A percentile compares a stretch with the other conserved stretches of the same genome.
Conservation (phyloP, 2,888 invertebrate genomes). For the Apodemia hepburni region DNA sequence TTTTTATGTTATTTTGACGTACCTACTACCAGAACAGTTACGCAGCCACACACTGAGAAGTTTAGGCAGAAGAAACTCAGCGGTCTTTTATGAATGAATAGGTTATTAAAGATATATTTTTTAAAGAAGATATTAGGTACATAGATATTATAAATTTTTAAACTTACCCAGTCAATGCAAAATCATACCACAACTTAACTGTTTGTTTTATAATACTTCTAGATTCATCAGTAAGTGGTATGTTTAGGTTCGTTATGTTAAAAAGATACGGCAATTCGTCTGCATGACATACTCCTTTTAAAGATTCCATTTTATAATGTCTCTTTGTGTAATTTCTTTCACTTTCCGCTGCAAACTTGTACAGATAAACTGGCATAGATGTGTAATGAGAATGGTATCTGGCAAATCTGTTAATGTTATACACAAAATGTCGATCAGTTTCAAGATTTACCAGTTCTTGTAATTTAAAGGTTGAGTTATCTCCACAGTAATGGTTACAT, state of each 20-base stretch:
- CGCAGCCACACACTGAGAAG: no score
- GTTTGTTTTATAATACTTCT: constrained; percentile 46
- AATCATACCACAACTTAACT: constrained; percentile 59
- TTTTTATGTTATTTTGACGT: no score
- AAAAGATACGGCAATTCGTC: constrained; percentile 66
- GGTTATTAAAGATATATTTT: no score
- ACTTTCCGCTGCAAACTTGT: constrained; percentile 60
- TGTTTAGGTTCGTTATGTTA: constrained; percentile 52
- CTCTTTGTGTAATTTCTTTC: constrained; percentile 61
- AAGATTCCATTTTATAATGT: constrained; percentile 52
- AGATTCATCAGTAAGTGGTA: constrained; percentile 57
- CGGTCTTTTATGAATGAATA: no score
- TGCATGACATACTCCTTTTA: constrained; percentile 63
- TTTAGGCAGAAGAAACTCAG: no score
- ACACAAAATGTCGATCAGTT: constrained; percentile 56
- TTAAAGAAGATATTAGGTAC: no score
- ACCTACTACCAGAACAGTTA: no score
- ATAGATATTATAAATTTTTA: not conserved
- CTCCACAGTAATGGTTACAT: constrained; percentile 55
- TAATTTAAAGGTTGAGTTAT: constrained; percentile 43
- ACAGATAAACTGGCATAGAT: constrained; percentile 51
- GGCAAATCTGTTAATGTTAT: constrained; percentile 58
- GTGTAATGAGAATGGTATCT: constrained; percentile 44
- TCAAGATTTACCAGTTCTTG: constrained; percentile 53
- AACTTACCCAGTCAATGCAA: constrained; percentile 61